These are phyloP conservation scores for Drosophila aldrichi DNA, from an alignment of 2,888 invertebrate genomes.

Conservation along the genomic window DNA sequence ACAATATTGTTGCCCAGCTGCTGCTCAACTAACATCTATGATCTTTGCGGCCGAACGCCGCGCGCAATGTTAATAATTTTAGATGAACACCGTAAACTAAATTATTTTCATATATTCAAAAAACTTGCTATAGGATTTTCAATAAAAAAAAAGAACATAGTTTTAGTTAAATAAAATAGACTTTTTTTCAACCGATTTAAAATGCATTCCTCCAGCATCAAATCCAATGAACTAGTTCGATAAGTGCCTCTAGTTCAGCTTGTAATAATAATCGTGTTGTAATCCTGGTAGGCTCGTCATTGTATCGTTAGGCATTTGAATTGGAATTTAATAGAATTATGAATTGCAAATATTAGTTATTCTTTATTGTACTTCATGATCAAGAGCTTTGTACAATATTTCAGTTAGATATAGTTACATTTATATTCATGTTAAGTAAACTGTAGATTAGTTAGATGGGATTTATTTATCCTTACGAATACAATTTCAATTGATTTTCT, in stretches of 20 bases:
- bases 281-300: not conserved
- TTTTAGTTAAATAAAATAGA: not conserved
- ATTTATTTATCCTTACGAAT: slow-evolving; percentile 43
- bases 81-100: slow-evolving; percentile 46
- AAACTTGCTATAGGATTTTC: slow-evolving; percentile 38
- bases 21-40: slow-evolving; percentile 69
- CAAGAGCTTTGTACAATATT: slow-evolving; percentile 10
- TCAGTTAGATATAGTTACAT: slow-evolving; percentile 11
- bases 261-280: no score
- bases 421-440: not conserved
- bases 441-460: slow-evolving; percentile 25
- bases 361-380: slow-evolving; percentile 10
- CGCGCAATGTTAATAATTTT: slow-evolving; percentile 55
- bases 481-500: slow-evolving; percentile 43
- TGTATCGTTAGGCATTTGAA: not conserved
- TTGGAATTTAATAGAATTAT: not conserved
- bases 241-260: not conserved
- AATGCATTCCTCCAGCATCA: not conserved
- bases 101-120: slow-evolving; percentile 67
- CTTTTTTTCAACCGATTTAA: not conserved
- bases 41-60: slow-evolving; percentile 7
- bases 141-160: slow-evolving; percentile 49
- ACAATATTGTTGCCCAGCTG: slow-evolving; percentile 82
- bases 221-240: slow-evolving; percentile 2
- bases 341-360: not conserved